phyloP scores from a whole-genome alignment of 2,888 invertebrate species.

The Epistrophella euchroma region DNA sequence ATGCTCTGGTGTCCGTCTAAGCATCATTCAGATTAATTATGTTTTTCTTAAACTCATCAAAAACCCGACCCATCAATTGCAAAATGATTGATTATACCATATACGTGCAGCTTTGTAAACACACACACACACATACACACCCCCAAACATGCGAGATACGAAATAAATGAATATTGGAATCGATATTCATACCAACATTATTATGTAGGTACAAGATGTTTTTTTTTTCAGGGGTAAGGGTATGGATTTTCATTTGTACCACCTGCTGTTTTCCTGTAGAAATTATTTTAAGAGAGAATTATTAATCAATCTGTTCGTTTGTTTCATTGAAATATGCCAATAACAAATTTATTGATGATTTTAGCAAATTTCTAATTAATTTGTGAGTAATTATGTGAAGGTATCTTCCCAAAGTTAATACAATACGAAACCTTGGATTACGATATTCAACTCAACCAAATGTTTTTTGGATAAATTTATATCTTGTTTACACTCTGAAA shows the following conservation, averaged over 20 bases:
- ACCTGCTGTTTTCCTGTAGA: constrained; percentile 1
- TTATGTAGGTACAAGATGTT: neutral
- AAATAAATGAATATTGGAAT: neutral
- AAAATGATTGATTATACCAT: constrained; percentile 60
- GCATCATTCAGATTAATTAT: constrained; percentile 49
- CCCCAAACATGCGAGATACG: no score
- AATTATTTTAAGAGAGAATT: constrained; percentile 10
- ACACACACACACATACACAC: neutral
- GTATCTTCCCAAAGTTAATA: neutral
- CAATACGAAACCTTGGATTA: neutral
- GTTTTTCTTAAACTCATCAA: constrained; percentile 52
- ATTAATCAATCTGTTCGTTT: constrained; percentile 19
- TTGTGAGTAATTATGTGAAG: neutral
- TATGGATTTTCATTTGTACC: neutral
- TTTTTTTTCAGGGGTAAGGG: neutral
- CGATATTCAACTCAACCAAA: neutral
- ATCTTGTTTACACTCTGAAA: neutral
- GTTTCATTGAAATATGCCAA: constrained; percentile 4
- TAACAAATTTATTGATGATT: constrained; percentile 27
- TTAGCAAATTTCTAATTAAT: constrained; percentile 22
- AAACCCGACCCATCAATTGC: constrained; percentile 35
- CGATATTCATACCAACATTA: neutral
- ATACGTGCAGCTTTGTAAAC: constrained; percentile 39
- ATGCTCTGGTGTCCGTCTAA: no score
- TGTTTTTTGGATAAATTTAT: neutral